Percentiles rank a stretch among this genome's conserved stretches.
phyloP scores from a whole-genome alignment of 2,113 vertebrate genomes.

The Gambusia affinis region DNA sequence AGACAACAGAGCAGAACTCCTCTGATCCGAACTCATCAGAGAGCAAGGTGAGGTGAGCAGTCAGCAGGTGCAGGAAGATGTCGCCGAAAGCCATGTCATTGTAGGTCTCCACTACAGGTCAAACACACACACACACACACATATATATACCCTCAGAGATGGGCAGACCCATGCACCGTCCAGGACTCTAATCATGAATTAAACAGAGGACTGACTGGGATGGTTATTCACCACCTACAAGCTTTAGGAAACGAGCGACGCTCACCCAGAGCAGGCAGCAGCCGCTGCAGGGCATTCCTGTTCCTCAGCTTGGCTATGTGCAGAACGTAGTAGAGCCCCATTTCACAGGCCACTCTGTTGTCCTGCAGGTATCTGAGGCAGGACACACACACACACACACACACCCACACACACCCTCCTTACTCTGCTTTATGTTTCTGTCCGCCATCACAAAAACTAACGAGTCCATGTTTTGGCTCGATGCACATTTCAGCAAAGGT shows the following conservation, averaged over 20 bases:
- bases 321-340: slow-evolving; percentile 94
- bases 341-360: slow-evolving; percentile 94
- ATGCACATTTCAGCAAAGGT: not conserved
- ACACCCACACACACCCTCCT: not conserved
- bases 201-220: not conserved
- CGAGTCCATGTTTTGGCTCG: not conserved
- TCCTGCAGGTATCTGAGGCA: slow-evolving; percentile 89
- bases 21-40: slow-evolving; percentile 91
- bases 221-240: not conserved
- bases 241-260: not conserved
- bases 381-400: not conserved
- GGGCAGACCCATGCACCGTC: not conserved
- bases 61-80: slow-evolving; percentile 96
- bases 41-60: slow-evolving; percentile 90
- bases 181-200: not conserved
- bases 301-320: slow-evolving; percentile 96
- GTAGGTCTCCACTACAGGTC: slow-evolving; percentile 87
- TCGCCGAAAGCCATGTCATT: slow-evolving; percentile 94
- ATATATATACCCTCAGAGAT: not conserved
- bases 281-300: slow-evolving; percentile 91
- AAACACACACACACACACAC: not conserved
- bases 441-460: not conserved
- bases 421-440: not conserved
- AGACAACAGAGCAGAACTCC: slow-evolving; percentile 91
- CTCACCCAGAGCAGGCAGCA: slow-evolving; percentile 91